Evolutionary conservation across 2,113 vertebrate genomes (phyloP).

Genomic region (Urocitellus parryii): DNA sequence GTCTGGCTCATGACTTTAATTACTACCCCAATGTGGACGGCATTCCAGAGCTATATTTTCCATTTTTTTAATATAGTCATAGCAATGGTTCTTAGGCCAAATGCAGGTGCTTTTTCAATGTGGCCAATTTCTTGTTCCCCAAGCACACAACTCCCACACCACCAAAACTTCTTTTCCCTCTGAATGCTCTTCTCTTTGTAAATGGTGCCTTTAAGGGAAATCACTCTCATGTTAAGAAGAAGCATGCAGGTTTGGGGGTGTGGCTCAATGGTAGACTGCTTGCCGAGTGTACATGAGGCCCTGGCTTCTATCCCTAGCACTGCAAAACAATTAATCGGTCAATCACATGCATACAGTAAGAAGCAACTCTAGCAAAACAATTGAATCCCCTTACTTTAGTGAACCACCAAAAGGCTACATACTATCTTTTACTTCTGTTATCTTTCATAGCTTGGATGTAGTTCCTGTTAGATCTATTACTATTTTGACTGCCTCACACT

Average conservation of each 20-base stretch:
- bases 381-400: background rate
- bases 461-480: background rate
- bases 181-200: background rate
- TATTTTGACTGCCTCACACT: background rate
- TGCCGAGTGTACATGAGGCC: background rate
- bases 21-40: background rate
- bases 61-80: background rate
- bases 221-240: background rate
- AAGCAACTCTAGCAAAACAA: background rate
- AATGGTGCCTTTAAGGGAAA: background rate
- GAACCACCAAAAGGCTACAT: background rate
- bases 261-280: background rate
- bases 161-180: background rate
- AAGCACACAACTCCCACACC: background rate
- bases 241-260: background rate
- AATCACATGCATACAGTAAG: background rate
- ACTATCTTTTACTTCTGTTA: background rate
- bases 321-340: background rate
- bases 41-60: background rate
- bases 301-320: background rate
- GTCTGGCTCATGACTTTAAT: slow-evolving; percentile 34
- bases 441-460: background rate
- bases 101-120: background rate
- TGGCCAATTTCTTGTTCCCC: background rate
- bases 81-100: background rate